Conservation (phyloP, 2,888 invertebrate species). For the Cancer borealis region DNA sequence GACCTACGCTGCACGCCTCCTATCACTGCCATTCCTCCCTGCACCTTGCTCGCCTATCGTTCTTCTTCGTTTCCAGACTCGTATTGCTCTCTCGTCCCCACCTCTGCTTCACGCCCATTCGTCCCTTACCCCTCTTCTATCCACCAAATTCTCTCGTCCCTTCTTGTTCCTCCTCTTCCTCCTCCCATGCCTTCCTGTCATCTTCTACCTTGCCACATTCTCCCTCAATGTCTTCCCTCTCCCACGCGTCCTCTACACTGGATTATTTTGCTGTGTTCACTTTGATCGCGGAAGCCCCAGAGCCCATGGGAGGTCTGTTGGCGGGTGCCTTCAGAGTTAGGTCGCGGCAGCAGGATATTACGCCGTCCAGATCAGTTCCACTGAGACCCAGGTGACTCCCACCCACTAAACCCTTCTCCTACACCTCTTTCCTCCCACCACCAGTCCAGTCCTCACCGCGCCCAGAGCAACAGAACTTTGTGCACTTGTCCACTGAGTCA, state of each 20-base stretch:
- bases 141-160: not conserved
- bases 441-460: too few species aligned
- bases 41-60: not conserved
- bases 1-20: not conserved
- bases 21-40: not conserved
- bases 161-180: not conserved
- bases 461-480: not conserved
- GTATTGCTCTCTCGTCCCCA: not conserved
- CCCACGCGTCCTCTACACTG: not conserved
- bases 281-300: constrained; percentile 4
- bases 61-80: not conserved
- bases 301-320: not conserved
- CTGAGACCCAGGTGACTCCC: not conserved
- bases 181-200: not conserved
- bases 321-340: not conserved
- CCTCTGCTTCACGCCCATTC: not conserved
- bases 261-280: not conserved
- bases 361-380: not conserved
- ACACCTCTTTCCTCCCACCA: not conserved
- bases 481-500: not conserved
- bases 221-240: not conserved
- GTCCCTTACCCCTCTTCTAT: not conserved
- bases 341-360: not conserved
- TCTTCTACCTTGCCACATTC: not conserved
- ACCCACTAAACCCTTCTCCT: too few species aligned